Base-by-base conservation (phyloP, 2,888 invertebrate genomes). In the Caenorhabditis plicata region DNA sequence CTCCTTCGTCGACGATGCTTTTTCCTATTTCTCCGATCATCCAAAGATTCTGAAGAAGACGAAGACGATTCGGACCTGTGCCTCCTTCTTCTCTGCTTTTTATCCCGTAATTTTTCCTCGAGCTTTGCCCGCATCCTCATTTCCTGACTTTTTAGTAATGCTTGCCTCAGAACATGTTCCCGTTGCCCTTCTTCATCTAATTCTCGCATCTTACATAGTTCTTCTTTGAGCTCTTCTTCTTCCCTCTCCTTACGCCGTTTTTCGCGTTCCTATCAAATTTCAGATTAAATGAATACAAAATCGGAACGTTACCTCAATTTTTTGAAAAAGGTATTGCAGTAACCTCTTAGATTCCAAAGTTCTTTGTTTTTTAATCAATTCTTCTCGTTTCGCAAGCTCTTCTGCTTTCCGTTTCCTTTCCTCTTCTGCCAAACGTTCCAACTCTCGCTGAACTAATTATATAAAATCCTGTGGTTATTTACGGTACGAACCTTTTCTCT, bases 301-400 rank as follows among this genome's bases (percentile, higher is more conserved):
- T n/a, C 39, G n/a, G n/a, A n/a, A n/a, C n/a, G n/a, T 15, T 19
- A 56, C 66, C 36, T 66, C 56, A 49, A 71, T 66, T 20, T 66
- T 55, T 7, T 52, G 45, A 48, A 71, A 68, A 3, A 71, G 52
- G 36, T 60, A 64, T n/a, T 49, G 57, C 48, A 71, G 53, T 42
- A 71, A 57, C n/a, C 66, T 40, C 32, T 58, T 48, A 8, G 68
- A 61, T 46, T 71, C 66, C 7, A 63, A 29, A 8, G 49, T 41
- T 20, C 58, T 46, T n/a, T 4, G 11, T 17, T 46, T 38, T 39
- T 26, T 25, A 1, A 52, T 49, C 3, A 9, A 29, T 5, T 52
- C 32, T 26, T 62, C 55, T 13, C 11, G 13, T 33, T 51, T 46
- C 9, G 42, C 35, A 7, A 33, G 38, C 19, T 68, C 62, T 22